Percentiles rank a stretch among this genome's conserved stretches.
Evolutionary conservation across 2,888 invertebrate species (phyloP).

Genomic region (Stramonita haemastoma): DNA sequence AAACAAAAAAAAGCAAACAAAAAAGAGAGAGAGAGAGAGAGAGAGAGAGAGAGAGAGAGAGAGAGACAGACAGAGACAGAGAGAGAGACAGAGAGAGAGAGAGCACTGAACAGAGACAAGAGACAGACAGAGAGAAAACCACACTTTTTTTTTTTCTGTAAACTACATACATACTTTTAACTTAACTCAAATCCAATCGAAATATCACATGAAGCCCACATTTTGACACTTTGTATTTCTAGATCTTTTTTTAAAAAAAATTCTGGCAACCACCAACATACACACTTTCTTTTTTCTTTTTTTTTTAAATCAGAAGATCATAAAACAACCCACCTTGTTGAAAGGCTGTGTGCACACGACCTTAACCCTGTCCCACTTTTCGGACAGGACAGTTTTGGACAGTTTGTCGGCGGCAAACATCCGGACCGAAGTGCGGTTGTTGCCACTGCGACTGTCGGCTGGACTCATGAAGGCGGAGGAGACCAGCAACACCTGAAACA

Average conservation of each 20-base stretch:
- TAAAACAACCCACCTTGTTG: conserved; percentile 81
- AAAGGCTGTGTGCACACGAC: conserved; percentile 92
- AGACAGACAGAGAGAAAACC: background rate
- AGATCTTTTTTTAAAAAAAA: too few relatives aligned
- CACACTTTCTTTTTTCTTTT: too few relatives aligned
- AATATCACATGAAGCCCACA: too few relatives aligned
- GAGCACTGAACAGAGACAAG: too few relatives aligned
- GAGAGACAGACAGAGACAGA: background rate
- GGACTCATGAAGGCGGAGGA: conserved; percentile 89
- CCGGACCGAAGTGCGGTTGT: conserved; percentile 84
- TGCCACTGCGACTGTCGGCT: conserved; percentile 84
- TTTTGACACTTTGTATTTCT: too few relatives aligned
- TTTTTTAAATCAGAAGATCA: too few relatives aligned
- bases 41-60: background rate
- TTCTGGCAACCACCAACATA: too few relatives aligned
- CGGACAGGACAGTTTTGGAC: conserved; percentile 79
- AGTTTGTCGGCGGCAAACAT: conserved; percentile 85
- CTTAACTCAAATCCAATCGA: too few relatives aligned
- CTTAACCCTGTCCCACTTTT: conserved; percentile 91
- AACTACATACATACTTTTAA: background rate
- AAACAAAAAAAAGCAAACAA: too few relatives aligned
- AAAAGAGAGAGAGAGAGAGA: background rate
- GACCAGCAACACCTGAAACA: conserved; percentile 86
- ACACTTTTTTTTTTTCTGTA: background rate
- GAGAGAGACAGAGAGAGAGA: background rate